A percentile compares a stretch with the other conserved stretches of the same genome.
phyloP scores from a whole-genome alignment of 2,797 vertebrate genomes.

The Rhabdomys pumilio region DNA sequence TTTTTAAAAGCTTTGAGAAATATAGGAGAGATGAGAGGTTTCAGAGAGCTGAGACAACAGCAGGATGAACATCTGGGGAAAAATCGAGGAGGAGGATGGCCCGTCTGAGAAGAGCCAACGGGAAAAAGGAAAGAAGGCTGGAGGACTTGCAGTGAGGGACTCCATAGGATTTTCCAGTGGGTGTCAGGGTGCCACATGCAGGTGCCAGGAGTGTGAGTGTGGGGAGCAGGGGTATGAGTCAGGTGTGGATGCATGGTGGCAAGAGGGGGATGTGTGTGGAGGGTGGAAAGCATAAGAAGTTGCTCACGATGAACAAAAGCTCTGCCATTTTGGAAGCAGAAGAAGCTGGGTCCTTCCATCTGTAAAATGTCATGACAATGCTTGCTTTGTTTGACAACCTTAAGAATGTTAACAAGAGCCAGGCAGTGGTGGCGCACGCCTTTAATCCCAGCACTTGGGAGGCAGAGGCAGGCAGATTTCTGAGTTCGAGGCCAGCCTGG shows the following conservation, averaged over 20 bases:
- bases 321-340: background rate
- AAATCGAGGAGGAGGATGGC: background rate
- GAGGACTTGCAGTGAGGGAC: background rate
- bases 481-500: too few relatives aligned
- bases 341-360: constrained; percentile 3
- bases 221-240: background rate
- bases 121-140: background rate
- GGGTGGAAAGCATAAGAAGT: background rate
- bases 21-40: rapidly evolving
- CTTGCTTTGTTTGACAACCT: background rate
- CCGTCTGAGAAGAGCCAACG: background rate
- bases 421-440: too few relatives aligned
- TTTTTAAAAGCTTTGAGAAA: constrained; percentile 25
- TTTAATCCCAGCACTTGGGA: too few relatives aligned
- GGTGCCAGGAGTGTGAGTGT: rapidly evolving
- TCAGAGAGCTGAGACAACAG: background rate
- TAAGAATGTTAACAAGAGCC: background rate
- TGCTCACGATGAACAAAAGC: background rate
- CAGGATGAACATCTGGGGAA: background rate
- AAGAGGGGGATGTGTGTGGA: background rate
- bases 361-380: background rate
- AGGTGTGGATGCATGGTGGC: background rate
- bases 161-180: background rate
- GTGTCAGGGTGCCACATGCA: background rate
- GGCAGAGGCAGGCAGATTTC: too few relatives aligned